These are phyloP conservation scores for Bombyx mori DNA, from an alignment of 1,140 invertebrate species.

Conservation along the genomic window ASM3026992v2 NC_085117.1:4495001-4495500, in stretches of 20 bases:
- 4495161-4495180: constrained; percentile 85
- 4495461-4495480: too few species aligned
- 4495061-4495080: constrained; percentile 76
- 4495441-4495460: too few species aligned
- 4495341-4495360: too few species aligned
- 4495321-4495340: too few species aligned
- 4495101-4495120: constrained; percentile 76
- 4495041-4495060: constrained; percentile 86
- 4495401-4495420: too few species aligned
- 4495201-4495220: constrained; percentile 85
- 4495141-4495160: constrained; percentile 77
- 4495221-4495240: constrained; percentile 73
- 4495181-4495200: constrained; percentile 87
- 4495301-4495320: too few species aligned
- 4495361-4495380: too few species aligned
- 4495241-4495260: constrained; percentile 62
- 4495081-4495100: constrained; percentile 72
- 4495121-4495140: constrained; percentile 82
- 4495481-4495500: too few species aligned
- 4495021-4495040: constrained; percentile 85
- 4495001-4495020: constrained; percentile 84
- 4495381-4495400: too few species aligned
- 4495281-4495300: too few species aligned
- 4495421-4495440: too few species aligned
- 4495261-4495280: too few species aligned